Evolutionary conservation across 2,113 vertebrate genomes (phyloP), one percentile per base, ranked within the genome.

Genomic region (Sinocyclocheilus maitianheensis): DNA sequence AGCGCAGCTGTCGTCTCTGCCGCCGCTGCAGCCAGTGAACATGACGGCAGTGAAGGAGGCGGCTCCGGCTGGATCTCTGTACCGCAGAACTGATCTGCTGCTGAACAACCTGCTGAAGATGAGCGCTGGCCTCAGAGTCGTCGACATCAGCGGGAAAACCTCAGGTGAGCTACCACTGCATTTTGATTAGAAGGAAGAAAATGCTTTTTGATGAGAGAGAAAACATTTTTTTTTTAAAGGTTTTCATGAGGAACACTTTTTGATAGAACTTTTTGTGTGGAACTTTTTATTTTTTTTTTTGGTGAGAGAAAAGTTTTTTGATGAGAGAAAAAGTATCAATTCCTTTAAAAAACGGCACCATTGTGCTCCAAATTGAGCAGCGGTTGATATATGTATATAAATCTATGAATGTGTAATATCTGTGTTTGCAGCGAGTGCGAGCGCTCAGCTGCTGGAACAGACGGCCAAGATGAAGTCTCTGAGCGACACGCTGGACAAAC

Each of bases 41-140:
- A 91, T 97, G 69, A 92, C 96, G 0, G 85, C 20, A 91, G 89
- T 3, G 94, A 67, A 48, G 55, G 75, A 85, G 71, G 88, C 85
- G 12, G 94, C 46, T 3, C 2, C 37, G 22, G 90, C 96, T 0
- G 95, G 96, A 48, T 91, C 91, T 0, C 94, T 98, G n/a, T 98
- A 97, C 88, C 96, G 97, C 43, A 97, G 97, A 88, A 98, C 94
- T 0, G 96, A 92, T 90, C 96, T 97, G 91, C 94, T 99, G 2
- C 94, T 98, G 90, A 96, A 96, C 87, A 96, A 95, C 0, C 91
- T 99, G 85, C 95, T 98, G 83, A 96, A 97, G 90, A 96, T 98
- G 95, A 98, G 97, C 1, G 94, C 97, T 24, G 95, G 94, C 0
- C 93, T 96, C 72, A 96, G 95, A 79, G 96, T 99, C 6, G 92